Evolutionary conservation across 2,888 invertebrate genomes (phyloP), one percentile per base, ranked within the genome.

Genomic region (Epinotia ramella): DNA sequence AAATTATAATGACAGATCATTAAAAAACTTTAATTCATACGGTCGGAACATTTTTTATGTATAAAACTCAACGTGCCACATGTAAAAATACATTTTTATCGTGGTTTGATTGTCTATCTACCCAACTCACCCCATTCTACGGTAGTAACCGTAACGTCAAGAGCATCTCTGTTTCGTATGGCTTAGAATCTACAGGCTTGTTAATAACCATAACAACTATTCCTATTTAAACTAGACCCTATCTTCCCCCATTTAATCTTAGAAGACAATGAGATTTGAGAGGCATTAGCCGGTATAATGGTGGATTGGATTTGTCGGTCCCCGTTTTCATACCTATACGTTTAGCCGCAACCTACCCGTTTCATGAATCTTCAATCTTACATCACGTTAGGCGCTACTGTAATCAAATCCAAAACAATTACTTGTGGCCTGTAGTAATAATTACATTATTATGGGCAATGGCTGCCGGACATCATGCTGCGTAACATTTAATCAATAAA

Each of bases 401-500:
- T 33, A 49, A 65, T 33, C 66, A 66, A 66, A 66, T n/a, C 18
- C 7, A 16, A 65, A 16, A 46, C 13, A 13, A 20, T 57, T 63
- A 57, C 62, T 18, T 69, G 40, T 49, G 2, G 16, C 18, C 20
- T 20, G 40, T 33, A 20, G 46, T 69, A 44, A 60, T 28, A 75
- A 20, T 7, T 20, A 62, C 66, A 57, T 70, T 20, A 64, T 74
- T 60, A 40, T 66, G 56, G 44, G 56, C 44, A 53, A 28, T 6
- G 0, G 7, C 33, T 33, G 33, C 33, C 33, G 6, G 33, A 33
- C 33, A 6, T 33, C 33, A 5, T 33, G 33, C 33, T 46, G 56
- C 53, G 18, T 28, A 53, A 33, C 24, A 18, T 56, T 33, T 7
- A 56, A 44, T 20, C 1, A 20, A 20, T 20, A 20, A 20, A 20